Base-by-base conservation (phyloP, 2,888 invertebrate genomes). In the Yponomeuta cagnagella region DNA sequence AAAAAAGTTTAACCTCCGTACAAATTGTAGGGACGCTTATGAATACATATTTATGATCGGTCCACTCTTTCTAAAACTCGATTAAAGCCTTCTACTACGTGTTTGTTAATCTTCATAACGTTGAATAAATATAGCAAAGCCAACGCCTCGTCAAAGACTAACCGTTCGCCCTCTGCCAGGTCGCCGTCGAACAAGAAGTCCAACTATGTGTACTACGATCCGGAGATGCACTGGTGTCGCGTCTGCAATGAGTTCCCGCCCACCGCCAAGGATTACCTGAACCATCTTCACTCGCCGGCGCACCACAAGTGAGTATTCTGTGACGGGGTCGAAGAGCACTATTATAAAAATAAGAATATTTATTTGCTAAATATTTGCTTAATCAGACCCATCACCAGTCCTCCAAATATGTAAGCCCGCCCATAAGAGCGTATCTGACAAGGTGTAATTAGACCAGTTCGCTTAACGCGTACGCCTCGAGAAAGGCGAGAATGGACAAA, bases 181-280 rank as follows among this genome's bases (percentile, higher is more conserved):
- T 92, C 92, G 0, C 91, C 90, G 1, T 75, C 68, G 70, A 91
- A 86, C 70, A 74, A 88, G 70, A 93, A 94, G 83, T 95, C 94
- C 85, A 97, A 96, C 93, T 96, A 95, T 80, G 95, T 96, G 70
- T 96, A 96, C 88, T 97, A 96, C 82, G 97, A 97, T 87, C 96
- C 97, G 0, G 97, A 97, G 89, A 95, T 96, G 93, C 97, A 97
- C 83, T 97, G 97, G 97, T 97, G 97, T 84, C 94, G 96, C 71
- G 94, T 95, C 69, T 97, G 97, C 88, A 95, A 96, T 84, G 95
- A 96, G 77, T 97, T 97, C 85, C 97, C 97, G 48, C 94, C 96
- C 80, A 96, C 97, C 2, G 97, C 97, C 70, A 96, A 97, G 84
- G 96, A 97, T 83, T 96, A 96, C 84, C 89, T 97, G 76, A 95